These are phyloP conservation scores for Lepidothrix coronata DNA, from an alignment of 2,113 vertebrate species.

Conservation along the genomic window DNA sequence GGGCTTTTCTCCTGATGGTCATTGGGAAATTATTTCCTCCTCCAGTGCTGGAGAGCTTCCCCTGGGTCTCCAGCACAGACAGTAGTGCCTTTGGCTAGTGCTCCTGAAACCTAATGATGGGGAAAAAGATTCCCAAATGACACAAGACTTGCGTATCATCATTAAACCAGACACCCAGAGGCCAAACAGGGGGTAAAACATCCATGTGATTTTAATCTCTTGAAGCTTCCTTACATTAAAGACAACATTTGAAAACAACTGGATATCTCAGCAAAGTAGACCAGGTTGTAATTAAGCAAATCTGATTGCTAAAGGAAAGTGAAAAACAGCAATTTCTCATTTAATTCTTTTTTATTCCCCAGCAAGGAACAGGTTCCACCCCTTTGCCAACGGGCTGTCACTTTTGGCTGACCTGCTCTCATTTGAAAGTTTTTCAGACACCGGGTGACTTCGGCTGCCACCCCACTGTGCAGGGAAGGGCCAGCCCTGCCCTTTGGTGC, in stretches of 20 bases:
- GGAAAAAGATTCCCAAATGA: neutral
- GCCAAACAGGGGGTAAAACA: neutral
- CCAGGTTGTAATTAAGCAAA: slow-evolving; percentile 34
- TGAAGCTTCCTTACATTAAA: slow-evolving; percentile 22
- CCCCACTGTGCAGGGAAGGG: neutral
- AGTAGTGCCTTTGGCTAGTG: neutral
- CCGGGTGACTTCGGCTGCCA: neutral
- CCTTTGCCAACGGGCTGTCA: slow-evolving; percentile 12
- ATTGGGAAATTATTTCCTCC: neutral
- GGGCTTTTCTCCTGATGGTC: neutral
- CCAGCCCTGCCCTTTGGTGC: neutral
- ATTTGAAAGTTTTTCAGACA: slow-evolving; percentile 36
- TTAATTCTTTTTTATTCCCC: neutral
- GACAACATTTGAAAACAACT: neutral
- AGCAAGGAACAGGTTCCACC: neutral
- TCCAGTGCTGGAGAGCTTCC: rapidly evolving
- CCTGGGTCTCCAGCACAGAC: neutral
- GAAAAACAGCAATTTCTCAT: neutral
- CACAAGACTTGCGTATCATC: neutral
- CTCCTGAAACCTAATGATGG: neutral
- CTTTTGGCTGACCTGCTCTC: slow-evolving; percentile 48
- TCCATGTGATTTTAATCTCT: neutral
- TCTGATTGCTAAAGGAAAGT: neutral
- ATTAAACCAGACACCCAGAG: neutral
- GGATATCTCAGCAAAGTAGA: neutral